phyloP scores from a whole-genome alignment of 2,888 invertebrate genomes.

The Griposia aprilina region DNA sequence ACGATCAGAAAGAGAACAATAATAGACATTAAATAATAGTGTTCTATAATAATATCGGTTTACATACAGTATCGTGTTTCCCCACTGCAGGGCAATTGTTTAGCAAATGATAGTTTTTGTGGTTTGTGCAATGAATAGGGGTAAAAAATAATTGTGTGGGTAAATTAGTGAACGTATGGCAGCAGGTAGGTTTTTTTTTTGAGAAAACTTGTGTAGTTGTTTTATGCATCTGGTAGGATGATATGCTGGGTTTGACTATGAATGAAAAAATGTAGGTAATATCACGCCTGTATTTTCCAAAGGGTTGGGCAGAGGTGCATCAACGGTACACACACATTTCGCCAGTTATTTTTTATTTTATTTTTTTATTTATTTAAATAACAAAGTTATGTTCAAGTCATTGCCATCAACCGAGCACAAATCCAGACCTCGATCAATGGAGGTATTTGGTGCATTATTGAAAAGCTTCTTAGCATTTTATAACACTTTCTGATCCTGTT shows the following conservation, averaged over 20 bases:
- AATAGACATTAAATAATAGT: conserved; percentile 28
- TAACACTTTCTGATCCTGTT: not conserved
- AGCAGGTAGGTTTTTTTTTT: conserved; percentile 43
- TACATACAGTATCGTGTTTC: conserved; percentile 63
- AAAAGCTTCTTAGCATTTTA: not conserved
- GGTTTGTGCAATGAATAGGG: conserved; percentile 44
- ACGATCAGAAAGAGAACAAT: conserved; percentile 56
- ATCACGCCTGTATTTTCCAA: not conserved
- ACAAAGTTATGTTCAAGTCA: too few relatives aligned
- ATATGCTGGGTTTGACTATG: not conserved
- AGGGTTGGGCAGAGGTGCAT: not conserved
- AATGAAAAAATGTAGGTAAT: not conserved
- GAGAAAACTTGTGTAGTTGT: not conserved
- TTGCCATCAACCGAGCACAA: not conserved
- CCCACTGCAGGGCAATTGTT: conserved; percentile 51
- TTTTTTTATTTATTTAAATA: too few relatives aligned
- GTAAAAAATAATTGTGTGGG: conserved; percentile 43
- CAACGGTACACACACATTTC: not conserved
- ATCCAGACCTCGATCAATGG: not conserved
- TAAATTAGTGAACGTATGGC: conserved; percentile 41
- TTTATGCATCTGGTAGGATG: not conserved
- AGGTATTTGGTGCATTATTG: not conserved
- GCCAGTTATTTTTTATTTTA: too few relatives aligned
- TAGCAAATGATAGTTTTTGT: conserved; percentile 56
- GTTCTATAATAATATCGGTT: conserved; percentile 66